Base-by-base conservation (phyloP, 2,113 vertebrate species). In the Rutilus rutilus region DNA sequence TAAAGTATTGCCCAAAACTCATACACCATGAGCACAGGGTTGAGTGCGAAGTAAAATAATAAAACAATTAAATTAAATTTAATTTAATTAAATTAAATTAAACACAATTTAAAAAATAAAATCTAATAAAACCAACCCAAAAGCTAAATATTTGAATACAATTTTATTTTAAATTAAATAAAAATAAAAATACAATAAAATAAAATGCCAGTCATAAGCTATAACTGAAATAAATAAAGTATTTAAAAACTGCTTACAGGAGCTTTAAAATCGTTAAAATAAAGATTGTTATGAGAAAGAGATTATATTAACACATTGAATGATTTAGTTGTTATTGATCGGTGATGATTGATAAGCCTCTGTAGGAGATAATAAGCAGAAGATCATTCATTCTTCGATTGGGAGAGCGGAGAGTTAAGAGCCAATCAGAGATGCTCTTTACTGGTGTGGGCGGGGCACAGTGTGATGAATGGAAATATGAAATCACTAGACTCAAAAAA, bases 351-450 rank as follows among this genome's bases (percentile, higher is more conserved):
- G 74, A 69, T 78, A 27, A 59, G 39, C 60, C 79, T 62, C 25
- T 83, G 64, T 52, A 39, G 79, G 52, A 52, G 73, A 83, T 78
- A 60, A 86, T 71, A 83, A 76, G 79, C 10, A 39, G 83, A 78
- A 23, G 69, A 42, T 81, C 54, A 64, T 73, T 85, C 73, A 79
- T 87, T 65, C 9, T 5, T 36, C 45, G 23, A 78, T n/a, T 78
- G 83, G 75, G 8, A 36, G 12, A 62, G 33, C 45, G 50, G 59
- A 71, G 17, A 59, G 33, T 9, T 15, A 33, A 57, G 12, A 86
- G 76, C 87, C 85, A 81, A 88, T 88, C 83, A 84, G 80, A 86
- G 60, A 39, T 19, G 23, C 12, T 78, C 42, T 76, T 85, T 57
- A 62, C 15, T 7, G 57, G 23, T 67, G 62, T 60, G 76, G 79